Evolutionary conservation across 2,113 vertebrate genomes (phyloP).

Genomic region (Notiomystis cincta): DNA sequence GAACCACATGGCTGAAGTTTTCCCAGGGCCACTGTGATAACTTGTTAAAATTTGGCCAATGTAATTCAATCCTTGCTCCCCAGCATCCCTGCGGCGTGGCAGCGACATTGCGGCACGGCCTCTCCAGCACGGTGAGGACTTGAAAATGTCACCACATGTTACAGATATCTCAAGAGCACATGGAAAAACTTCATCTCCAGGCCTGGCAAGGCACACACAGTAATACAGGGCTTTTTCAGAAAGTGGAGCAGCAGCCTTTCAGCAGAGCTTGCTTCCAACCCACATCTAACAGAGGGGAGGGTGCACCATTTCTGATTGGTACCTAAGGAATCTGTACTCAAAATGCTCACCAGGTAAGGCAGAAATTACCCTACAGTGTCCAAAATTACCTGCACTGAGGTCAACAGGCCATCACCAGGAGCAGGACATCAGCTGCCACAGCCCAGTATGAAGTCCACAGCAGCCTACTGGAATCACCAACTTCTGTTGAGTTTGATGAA

Average conservation of each 20-base stretch:
- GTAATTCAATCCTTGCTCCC: neutral
- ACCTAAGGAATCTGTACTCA: neutral
- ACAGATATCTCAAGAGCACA: neutral
- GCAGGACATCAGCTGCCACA: neutral
- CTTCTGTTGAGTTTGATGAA: neutral
- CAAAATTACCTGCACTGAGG: neutral
- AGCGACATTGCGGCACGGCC: rapidly evolving
- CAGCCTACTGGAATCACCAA: neutral
- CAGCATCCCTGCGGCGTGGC: rapidly evolving
- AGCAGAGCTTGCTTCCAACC: neutral
- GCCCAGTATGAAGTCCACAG: rapidly evolving
- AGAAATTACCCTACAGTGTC: neutral
- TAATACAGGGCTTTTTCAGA: neutral
- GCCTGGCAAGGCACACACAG: neutral
- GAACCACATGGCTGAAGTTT: neutral
- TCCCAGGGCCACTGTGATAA: neutral
- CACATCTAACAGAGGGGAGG: rapidly evolving
- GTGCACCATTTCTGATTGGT: neutral
- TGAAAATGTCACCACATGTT: neutral
- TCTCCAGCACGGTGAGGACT: neutral
- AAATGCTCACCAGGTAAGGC: neutral
- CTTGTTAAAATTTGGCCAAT: neutral
- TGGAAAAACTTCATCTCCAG: neutral
- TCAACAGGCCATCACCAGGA: neutral
- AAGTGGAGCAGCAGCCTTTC: neutral